Percentiles rank a stretch among this genome's conserved stretches.
phyloP scores from a whole-genome alignment of 2,888 invertebrate species.

The Onchidella celtica region DNA sequence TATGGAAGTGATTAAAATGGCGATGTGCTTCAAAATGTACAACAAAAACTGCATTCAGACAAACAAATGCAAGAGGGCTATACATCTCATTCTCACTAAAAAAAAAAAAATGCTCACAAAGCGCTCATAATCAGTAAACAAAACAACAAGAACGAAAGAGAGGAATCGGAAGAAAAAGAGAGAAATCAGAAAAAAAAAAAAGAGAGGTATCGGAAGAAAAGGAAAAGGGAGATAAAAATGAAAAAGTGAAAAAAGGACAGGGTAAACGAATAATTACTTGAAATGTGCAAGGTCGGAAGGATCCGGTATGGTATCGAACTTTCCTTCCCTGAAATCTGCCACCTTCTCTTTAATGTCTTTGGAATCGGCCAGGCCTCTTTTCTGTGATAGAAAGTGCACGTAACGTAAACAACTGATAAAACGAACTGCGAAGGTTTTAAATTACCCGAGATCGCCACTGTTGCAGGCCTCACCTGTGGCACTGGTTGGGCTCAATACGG shows the following conservation, averaged over 20 bases:
- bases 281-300: slow-evolving; percentile 67
- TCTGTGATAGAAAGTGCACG: no score
- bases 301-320: slow-evolving; percentile 67
- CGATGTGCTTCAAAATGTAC: no score
- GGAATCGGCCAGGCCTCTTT: slow-evolving; percentile 56
- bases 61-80: no score
- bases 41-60: no score
- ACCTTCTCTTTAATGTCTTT: slow-evolving; percentile 61
- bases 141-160: neutral
- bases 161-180: neutral
- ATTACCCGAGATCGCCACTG: no score
- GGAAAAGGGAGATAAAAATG: neutral
- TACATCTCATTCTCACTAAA: no score
- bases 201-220: neutral
- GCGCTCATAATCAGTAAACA: neutral
- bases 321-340: slow-evolving; percentile 61
- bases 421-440: no score
- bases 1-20: no score
- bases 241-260: neutral
- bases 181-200: neutral
- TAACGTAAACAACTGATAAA: slow-evolving; percentile 6
- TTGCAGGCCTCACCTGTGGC: no score
- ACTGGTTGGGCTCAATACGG: no score
- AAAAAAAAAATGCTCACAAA: neutral
- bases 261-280: slow-evolving; percentile 56